Base-by-base conservation (phyloP, 1,140 invertebrate species). In the Bombyx mandarina region DNA sequence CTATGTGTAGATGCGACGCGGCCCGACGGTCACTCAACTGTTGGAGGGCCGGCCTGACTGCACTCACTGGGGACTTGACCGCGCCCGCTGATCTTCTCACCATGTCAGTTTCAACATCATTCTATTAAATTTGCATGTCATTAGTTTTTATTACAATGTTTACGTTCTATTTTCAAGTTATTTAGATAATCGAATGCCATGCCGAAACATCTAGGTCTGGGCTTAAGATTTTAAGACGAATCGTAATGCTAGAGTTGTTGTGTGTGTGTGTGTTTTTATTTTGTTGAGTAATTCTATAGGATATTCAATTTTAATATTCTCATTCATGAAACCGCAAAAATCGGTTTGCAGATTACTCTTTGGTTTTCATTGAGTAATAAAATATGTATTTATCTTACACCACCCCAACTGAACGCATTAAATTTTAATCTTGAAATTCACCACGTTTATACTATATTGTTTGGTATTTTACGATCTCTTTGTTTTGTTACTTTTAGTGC, bases 11-110 rank as follows among this genome's bases (percentile, higher is more conserved):
- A 70, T 93, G 94, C 75, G 82, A 91, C 70, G 82, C 90, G 26
- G 89, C 93, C 71, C 89, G 91, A 0, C 90, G 89, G 58, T 89
- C 90, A 2, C 77, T 95, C 22, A 93, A 90, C 59, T 95, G 94
- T 70, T 95, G 93, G 93, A 91, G 92, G 61, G 88, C 90, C 5
- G 89, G 90, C 9, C 72, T 95, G 0, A 79, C 89, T 1, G 85
- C 90, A 12, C 85, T 95, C 8, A 93, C 93, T 0, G 73, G 90
- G 0, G 86, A 90, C n/a, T 91, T 95, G 69, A 80, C 92, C 7
- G 90, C 94, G 12, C 94, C 94, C 0, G 88, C 89, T 49, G 93
- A 94, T 67, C 89, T 93, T 43, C 78, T 91, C 18, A 90, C 89
- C 56, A 90, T 95, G 93, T 94, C 82, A 89, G 89, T 35, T 35